phyloP scores from a whole-genome alignment of 2,888 invertebrate genomes.

The Tetheella fluctuosa region DNA sequence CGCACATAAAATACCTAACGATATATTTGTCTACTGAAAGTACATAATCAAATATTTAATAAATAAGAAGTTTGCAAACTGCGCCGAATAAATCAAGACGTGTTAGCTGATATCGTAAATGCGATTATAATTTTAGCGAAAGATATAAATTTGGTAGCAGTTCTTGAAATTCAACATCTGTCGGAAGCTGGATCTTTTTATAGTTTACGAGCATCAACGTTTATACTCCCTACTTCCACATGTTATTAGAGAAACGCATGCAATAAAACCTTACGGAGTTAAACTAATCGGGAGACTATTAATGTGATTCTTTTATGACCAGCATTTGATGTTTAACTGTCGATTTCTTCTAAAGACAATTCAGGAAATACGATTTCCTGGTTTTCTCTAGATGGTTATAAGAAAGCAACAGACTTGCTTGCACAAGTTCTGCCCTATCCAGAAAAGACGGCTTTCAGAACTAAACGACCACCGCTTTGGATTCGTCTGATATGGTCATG shows the following conservation, averaged over 20 bases:
- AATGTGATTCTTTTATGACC: slow-evolving; percentile 50
- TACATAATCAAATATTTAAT: slow-evolving; percentile 23
- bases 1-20: too few relatives aligned
- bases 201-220: slow-evolving; percentile 48
- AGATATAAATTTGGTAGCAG: slow-evolving; percentile 37
- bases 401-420: not conserved
- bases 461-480: slow-evolving; percentile 8
- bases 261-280: slow-evolving; percentile 54
- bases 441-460: not conserved
- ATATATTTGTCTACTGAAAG: not conserved
- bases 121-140: slow-evolving; percentile 43
- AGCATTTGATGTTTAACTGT: slow-evolving; percentile 17
- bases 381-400: not conserved
- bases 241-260: slow-evolving; percentile 48
- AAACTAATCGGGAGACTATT: slow-evolving; percentile 54
- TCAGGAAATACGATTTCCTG: slow-evolving; percentile 3
- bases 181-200: slow-evolving; percentile 59
- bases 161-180: slow-evolving; percentile 54
- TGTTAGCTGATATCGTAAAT: slow-evolving; percentile 23
- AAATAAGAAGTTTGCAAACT: slow-evolving; percentile 30
- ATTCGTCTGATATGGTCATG: slow-evolving; percentile 45
- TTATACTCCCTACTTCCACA: slow-evolving; percentile 47
- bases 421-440: not conserved
- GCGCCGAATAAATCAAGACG: slow-evolving; percentile 24
- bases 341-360: not conserved